Conservation (phyloP, 2,797 vertebrate species). For the Pseudochirops corinnae region DNA sequence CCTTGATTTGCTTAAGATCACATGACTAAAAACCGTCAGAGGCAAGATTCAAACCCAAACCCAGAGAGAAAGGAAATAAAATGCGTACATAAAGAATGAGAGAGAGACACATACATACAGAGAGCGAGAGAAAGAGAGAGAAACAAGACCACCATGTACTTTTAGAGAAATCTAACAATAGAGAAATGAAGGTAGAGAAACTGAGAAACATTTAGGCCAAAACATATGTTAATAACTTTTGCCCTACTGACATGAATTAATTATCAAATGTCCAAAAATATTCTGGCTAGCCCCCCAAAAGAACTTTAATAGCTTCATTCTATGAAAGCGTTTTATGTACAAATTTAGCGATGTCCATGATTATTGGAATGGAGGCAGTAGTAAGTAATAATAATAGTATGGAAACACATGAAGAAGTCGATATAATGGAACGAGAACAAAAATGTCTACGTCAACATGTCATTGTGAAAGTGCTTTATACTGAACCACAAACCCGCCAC, state of each 20-base stretch:
- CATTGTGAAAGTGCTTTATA: conserved; percentile 37
- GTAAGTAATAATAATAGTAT: background rate
- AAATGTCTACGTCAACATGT: conserved; percentile 22
- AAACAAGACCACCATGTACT: background rate
- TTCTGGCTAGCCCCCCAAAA: background rate
- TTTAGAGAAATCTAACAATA: background rate
- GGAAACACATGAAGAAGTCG: background rate
- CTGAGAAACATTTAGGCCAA: conserved; percentile 2
- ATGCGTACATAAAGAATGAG: background rate
- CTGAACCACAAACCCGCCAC: conserved; percentile 33
- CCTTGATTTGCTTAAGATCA: background rate
- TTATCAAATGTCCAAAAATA: background rate
- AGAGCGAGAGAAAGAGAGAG: background rate
- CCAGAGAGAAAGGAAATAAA: background rate
- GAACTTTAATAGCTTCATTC: background rate
- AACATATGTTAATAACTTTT: background rate
- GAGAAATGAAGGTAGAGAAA: background rate
- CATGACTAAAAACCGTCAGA: background rate
- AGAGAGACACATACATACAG: too few species aligned
- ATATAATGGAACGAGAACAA: background rate
- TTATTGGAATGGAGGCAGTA: background rate
- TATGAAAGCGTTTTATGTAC: background rate
- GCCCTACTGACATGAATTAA: background rate
- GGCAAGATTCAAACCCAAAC: background rate
- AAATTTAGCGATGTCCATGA: background rate